Evolutionary conservation across 2,888 invertebrate genomes (phyloP).

Genomic region (Ceraclea dissimilis): DNA sequence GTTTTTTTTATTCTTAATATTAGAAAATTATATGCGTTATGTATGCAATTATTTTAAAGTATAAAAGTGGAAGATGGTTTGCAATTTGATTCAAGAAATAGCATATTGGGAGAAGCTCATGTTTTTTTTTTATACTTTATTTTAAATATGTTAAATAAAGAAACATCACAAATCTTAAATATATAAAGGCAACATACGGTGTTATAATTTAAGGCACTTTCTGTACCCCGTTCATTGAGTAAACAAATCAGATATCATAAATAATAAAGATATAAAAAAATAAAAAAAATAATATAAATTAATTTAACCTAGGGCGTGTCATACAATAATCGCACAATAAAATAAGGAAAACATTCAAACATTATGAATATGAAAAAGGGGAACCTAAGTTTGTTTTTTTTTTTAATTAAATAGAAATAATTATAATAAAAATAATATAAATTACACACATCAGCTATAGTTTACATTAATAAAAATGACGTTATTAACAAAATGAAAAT

Average conservation of each 20-base stretch:
- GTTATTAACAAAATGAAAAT: conserved; percentile 16
- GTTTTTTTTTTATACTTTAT: background rate
- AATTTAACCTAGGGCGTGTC: conserved; percentile 16
- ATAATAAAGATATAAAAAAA: conserved; percentile 3
- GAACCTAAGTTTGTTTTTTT: conserved; percentile 11
- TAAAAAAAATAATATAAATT: conserved; percentile 19
- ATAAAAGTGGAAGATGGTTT: too few relatives aligned
- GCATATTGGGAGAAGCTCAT: too few relatives aligned
- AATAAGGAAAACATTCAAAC: conserved; percentile 13
- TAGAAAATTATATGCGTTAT: too few relatives aligned
- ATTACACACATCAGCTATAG: conserved; percentile 17
- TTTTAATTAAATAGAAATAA: background rate
- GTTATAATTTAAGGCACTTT: conserved; percentile 15
- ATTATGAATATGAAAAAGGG: conserved; percentile 12
- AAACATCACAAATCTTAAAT: too few relatives aligned
- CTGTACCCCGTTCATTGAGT: conserved; percentile 17
- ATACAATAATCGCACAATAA: conserved; percentile 10
- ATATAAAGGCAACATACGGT: conserved; percentile 8
- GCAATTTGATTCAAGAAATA: background rate
- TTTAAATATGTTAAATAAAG: too few relatives aligned
- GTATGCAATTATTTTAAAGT: background rate
- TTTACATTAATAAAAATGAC: conserved; percentile 13
- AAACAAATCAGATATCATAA: background rate
- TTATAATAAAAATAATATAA: conserved; percentile 18
- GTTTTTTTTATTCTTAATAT: too few relatives aligned